Conservation (phyloP, 2,113 vertebrate genomes). For the Thamnophis sirtalis region DNA sequence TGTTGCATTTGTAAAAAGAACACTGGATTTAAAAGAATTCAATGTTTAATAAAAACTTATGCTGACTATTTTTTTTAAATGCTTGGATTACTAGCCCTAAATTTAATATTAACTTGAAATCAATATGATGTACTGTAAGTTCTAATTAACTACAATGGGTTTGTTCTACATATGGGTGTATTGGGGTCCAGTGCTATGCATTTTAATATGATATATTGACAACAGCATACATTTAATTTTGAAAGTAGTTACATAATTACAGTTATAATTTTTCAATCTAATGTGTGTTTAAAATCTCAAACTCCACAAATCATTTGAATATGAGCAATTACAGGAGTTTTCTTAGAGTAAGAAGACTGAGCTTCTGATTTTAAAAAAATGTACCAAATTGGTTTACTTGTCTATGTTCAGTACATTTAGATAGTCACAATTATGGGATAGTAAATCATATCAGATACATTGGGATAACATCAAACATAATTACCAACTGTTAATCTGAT, state of each 20-base stretch:
- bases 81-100: neutral
- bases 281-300: neutral
- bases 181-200: neutral
- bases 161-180: neutral
- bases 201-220: neutral
- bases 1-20: neutral
- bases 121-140: neutral
- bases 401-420: conserved; percentile 1
- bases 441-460: conserved; percentile 37
- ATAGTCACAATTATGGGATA: conserved; percentile 36
- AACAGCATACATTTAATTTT: neutral
- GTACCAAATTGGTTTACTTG: conserved; percentile 5
- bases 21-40: neutral
- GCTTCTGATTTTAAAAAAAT: neutral
- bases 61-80: neutral
- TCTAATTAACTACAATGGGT: neutral
- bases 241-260: neutral
- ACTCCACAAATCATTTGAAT: neutral
- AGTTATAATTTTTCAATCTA: neutral
- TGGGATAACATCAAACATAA: conserved; percentile 49
- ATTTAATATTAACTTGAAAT: neutral
- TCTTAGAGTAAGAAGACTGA: neutral
- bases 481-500: conserved; percentile 54
- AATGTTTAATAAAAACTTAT: neutral
- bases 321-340: neutral